Evolutionary conservation across 2,888 invertebrate genomes (phyloP).

Genomic region (Clitarchus hookeri): DNA sequence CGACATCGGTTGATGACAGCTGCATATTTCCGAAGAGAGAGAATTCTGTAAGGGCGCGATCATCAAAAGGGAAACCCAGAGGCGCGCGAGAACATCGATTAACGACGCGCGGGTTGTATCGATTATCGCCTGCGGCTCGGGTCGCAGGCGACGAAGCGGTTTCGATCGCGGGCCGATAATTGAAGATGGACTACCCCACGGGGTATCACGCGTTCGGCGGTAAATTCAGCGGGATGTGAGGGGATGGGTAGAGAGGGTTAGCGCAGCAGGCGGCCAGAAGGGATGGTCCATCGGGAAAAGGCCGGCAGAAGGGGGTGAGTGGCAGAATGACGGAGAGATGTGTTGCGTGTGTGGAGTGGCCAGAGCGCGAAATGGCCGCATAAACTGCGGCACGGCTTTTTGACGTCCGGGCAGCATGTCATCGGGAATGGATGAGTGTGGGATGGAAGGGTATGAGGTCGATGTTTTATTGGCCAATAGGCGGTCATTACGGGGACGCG

Average conservation of each 20-base stretch:
- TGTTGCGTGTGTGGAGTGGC: not conserved
- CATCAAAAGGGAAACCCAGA: too few relatives aligned
- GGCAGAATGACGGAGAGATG: not conserved
- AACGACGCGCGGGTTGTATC: not conserved
- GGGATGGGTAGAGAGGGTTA: too few relatives aligned
- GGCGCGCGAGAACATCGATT: not conserved
- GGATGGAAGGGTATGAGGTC: not conserved
- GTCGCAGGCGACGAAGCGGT: not conserved
- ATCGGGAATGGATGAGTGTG: not conserved
- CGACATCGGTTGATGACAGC: too few relatives aligned
- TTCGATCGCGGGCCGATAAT: slow-evolving; percentile 5
- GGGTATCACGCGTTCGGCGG: not conserved
- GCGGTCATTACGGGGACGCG: not conserved
- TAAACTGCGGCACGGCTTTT: slow-evolving; percentile 4
- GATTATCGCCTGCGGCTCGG: not conserved
- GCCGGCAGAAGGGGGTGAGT: not conserved
- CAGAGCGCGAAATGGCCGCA: not conserved
- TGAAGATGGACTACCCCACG: not conserved
- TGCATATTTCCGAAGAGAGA: too few relatives aligned
- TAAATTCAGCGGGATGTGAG: too few relatives aligned
- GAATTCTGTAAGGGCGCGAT: too few relatives aligned
- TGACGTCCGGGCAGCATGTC: not conserved
- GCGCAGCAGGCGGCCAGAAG: not conserved
- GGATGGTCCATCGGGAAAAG: not conserved
- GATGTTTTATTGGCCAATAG: slow-evolving; percentile 7